Evolutionary conservation across 2,797 vertebrate species (phyloP).

Genomic region (Cyclopterus lumpus): DNA sequence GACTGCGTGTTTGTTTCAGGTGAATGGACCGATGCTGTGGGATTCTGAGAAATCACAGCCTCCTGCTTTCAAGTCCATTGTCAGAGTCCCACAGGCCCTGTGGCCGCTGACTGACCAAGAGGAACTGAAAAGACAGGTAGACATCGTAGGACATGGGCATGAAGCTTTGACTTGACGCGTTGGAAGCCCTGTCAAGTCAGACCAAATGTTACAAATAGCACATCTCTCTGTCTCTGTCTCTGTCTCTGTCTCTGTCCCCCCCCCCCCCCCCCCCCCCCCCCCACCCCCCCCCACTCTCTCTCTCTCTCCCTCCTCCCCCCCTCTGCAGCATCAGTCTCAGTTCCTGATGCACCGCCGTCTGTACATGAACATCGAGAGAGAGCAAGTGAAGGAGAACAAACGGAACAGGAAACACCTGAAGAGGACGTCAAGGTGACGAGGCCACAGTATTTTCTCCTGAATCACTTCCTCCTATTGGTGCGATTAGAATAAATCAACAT

Average conservation of each 20-base stretch:
- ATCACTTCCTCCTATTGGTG: constrained; percentile 16
- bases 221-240: not conserved
- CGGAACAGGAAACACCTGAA: constrained; percentile 84
- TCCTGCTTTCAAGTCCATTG: constrained; percentile 39
- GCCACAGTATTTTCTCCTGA: not conserved
- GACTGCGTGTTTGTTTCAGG: constrained; percentile 69
- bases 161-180: constrained; percentile 26
- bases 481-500: not conserved
- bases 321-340: constrained; percentile 85
- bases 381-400: constrained; percentile 87
- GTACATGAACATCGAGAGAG: constrained; percentile 89
- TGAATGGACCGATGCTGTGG: constrained; percentile 32
- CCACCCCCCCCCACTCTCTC: not conserved
- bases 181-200: not conserved
- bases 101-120: constrained; percentile 86
- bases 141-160: not conserved
- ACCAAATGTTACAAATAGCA: not conserved
- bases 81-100: constrained; percentile 57
- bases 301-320: not conserved
- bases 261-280: not conserved
- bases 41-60: constrained; percentile 21
- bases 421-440: constrained; percentile 83
- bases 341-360: constrained; percentile 87
- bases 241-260: not conserved
- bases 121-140: constrained; percentile 86